Evolutionary conservation across 2,888 invertebrate genomes (phyloP), one percentile per base, ranked within the genome.

Genomic region (Dynastes tityus): DNA sequence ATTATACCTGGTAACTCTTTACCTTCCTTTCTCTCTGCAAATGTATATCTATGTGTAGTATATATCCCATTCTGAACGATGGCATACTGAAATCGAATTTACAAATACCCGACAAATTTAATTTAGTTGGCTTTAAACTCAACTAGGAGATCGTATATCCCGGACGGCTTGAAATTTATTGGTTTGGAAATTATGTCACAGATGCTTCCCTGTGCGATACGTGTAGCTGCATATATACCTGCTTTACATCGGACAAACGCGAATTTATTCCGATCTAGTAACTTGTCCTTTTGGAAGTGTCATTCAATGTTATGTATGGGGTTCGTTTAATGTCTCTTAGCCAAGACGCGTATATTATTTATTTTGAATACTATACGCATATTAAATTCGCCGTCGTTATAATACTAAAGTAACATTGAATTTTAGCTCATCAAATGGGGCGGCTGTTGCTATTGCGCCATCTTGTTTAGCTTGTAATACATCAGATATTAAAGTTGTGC

Each of bases 161-260:
- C 32, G 64, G n/a, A 61, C 9, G 32, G 64, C 37, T 64, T 64
- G 64, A 64, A 64, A 64, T 64, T 64, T 64, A 64, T 64, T 64
- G 32, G 32, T 64, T 64, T 64, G 64, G 64, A 64, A 64, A 64
- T 64, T 64, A 64, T 37, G 64, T 64, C 29, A 13, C 64, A 11
- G 64, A 64, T 64, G 64, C 29, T 64, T 63, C n/a, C 32, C 13
- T 29, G 61, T 22, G 11, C 61, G 22, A 6, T 27, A 27, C 27
- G 27, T 16, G 13, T 27, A 51, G 32, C 32, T 37, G 6, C 1
- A 22, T 6, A 16, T 37, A 29, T 37, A 64, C 64, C 64, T 64
- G 37, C 4, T 37, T n/a, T 29, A 29, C 32, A 32, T 64, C 1
- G 32, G 16, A 16, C n/a, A 64, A n/a, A 64, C 29, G 29, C 64